These are phyloP conservation scores for Diarsia rubi DNA, from an alignment of 2,888 invertebrate genomes.

Conservation along the genomic window DNA sequence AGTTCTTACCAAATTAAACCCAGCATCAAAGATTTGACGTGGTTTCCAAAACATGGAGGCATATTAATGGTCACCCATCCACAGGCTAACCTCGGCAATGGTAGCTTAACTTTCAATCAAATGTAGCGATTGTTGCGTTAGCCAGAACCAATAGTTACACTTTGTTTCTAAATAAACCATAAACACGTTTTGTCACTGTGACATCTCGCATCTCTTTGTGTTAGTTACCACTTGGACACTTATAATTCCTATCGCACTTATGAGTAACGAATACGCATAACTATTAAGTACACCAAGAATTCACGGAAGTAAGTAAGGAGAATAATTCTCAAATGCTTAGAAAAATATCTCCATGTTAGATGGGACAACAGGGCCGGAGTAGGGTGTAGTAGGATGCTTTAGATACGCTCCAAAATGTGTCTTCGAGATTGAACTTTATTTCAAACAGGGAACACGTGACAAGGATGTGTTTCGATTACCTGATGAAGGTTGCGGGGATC, in stretches of 20 bases:
- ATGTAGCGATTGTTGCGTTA: too few species aligned
- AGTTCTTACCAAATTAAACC: too few species aligned
- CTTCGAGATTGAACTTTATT: too few species aligned
- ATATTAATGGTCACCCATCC: too few species aligned
- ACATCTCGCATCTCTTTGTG: constrained; percentile 50
- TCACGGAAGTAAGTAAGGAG: constrained; percentile 45
- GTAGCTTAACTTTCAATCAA: too few species aligned
- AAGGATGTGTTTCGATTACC: too few species aligned
- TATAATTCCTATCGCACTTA: constrained; percentile 55
- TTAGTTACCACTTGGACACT: constrained; percentile 10
- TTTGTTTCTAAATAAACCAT: constrained; percentile 12
- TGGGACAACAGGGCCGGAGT: constrained; percentile 27
- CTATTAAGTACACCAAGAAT: constrained; percentile 53
- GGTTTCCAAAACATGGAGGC: too few species aligned
- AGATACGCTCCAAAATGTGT: too few species aligned
- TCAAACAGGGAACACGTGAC: too few species aligned
- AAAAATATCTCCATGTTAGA: constrained; percentile 37
- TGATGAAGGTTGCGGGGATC: too few species aligned
- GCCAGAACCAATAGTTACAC: background rate
- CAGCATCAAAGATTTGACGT: too few species aligned
- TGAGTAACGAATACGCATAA: constrained; percentile 51
- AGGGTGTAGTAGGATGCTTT: background rate
- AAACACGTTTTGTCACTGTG: background rate
- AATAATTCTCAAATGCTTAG: constrained; percentile 48
- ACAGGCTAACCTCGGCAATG: too few species aligned